Evolutionary conservation across 2,113 vertebrate genomes (phyloP).

Genomic region (Sakesphorus luctuosus): DNA sequence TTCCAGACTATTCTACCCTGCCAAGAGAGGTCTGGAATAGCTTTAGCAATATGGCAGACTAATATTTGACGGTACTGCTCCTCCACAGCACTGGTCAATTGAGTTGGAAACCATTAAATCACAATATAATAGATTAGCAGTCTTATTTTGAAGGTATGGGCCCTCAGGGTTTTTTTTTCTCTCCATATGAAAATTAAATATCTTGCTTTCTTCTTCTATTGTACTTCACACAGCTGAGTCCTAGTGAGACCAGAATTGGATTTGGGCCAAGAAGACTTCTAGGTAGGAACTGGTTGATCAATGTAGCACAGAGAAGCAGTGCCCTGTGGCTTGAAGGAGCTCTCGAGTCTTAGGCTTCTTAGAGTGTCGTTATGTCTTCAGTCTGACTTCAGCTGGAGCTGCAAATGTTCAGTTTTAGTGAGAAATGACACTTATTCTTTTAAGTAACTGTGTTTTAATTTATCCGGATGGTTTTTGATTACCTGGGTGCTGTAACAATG

Average conservation of each 20-base stretch:
- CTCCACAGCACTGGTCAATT: background rate
- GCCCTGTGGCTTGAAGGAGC: background rate
- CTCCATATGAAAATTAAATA: background rate
- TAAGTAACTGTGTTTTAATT: background rate
- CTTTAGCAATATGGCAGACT: background rate
- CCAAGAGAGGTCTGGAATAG: background rate
- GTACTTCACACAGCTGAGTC: background rate
- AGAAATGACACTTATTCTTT: background rate
- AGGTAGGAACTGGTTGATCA: background rate
- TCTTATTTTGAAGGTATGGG: background rate
- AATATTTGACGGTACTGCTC: background rate
- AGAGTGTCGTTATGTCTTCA: rapidly evolving
- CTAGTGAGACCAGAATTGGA: background rate
- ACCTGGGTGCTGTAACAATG: background rate
- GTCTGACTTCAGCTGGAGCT: background rate
- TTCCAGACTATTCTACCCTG: background rate
- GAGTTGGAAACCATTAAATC: background rate
- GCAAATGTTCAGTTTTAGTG: background rate
- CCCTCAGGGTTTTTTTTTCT: background rate
- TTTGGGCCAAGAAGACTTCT: background rate
- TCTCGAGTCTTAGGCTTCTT: background rate
- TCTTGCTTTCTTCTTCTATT: rapidly evolving
- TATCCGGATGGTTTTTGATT: background rate
- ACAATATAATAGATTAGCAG: background rate
- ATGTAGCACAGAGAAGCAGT: background rate